Base-by-base conservation (phyloP, 2,113 vertebrate genomes). In the Gallinago undulata region DNA sequence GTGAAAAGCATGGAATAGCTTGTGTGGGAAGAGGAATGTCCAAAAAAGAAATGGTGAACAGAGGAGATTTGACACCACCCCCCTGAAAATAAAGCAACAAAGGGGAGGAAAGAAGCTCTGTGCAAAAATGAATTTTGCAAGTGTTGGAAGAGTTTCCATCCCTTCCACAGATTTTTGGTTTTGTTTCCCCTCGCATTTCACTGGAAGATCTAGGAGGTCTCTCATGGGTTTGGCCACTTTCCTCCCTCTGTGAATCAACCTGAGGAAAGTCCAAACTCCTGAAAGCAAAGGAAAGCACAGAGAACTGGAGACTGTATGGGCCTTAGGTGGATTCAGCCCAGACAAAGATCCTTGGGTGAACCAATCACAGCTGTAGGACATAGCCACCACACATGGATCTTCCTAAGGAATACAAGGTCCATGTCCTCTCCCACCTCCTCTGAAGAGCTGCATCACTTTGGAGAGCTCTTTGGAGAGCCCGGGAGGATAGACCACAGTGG, bases 291-390 rank as follows among this genome's bases (percentile, higher is more conserved):
- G 22, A 68, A 86, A 74, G 14, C 28, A 45, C 10, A 77, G 16
- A 41, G 56, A 57, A 63, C 3, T 43, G 30, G 43, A 51, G n/a
- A 64, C 5, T 4, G 0, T 8, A 19, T 2, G 25, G 30, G 22
- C 6, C 15, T 76, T 31, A 67, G 0, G 0, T 18, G 11, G 17
- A n/a, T 64, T 63, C 25, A 41, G 25, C 51, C 7, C 25, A 63
- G 19, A 57, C 10, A 53, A 74, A 69, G 64, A 30, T 6, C 30
- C n/a, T 45, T 43, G 43, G 25, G 13, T 43, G 30, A 89, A 53
- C 30, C 0, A 0, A 28, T 22, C 28, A 33, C 31, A 68, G 41
- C 5, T 0, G 0, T 5, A 43, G 31, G 37, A 9, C 11, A 19
- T 4, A 27, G 27, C 9, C 9, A 6, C 10, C 47, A 48, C 16